Conservation (phyloP, 2,113 vertebrate genomes). For the Pygoscelis antarcticus region DNA sequence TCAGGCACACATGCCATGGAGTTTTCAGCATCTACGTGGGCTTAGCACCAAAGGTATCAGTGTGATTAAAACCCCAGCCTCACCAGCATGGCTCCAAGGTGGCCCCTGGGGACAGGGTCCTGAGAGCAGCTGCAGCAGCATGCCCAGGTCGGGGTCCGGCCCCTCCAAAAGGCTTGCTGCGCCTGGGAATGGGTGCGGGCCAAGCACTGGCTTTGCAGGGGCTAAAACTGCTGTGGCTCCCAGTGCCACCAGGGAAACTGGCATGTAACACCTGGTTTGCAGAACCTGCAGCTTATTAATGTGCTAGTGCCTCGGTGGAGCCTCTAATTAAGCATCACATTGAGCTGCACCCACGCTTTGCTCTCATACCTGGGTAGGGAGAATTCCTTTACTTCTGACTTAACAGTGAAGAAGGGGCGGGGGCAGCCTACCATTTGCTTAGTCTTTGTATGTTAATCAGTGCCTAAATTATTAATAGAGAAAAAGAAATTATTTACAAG, state of each 20-base stretch:
- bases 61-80: background rate
- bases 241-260: background rate
- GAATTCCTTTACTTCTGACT: slow-evolving; percentile 41
- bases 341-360: background rate
- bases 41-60: background rate
- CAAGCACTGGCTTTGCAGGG: background rate
- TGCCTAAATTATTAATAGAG: slow-evolving; percentile 67
- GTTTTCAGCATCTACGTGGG: background rate
- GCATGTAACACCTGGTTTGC: background rate
- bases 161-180: background rate
- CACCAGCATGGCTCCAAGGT: background rate
- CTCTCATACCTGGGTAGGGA: background rate
- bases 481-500: slow-evolving; percentile 74
- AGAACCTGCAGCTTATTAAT: background rate
- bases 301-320: background rate
- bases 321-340: background rate
- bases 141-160: background rate
- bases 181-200: fast-evolving
- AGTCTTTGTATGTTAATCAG: slow-evolving; percentile 74
- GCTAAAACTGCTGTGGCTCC: background rate
- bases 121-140: fast-evolving
- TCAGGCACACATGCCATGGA: background rate
- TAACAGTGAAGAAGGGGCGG: background rate
- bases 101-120: background rate
- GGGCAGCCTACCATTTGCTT: slow-evolving; percentile 41